A percentile compares a stretch with the other conserved stretches of the same genome.
Evolutionary conservation across 2,113 vertebrate species (phyloP).

Genomic region (Crocuta crocuta): DNA sequence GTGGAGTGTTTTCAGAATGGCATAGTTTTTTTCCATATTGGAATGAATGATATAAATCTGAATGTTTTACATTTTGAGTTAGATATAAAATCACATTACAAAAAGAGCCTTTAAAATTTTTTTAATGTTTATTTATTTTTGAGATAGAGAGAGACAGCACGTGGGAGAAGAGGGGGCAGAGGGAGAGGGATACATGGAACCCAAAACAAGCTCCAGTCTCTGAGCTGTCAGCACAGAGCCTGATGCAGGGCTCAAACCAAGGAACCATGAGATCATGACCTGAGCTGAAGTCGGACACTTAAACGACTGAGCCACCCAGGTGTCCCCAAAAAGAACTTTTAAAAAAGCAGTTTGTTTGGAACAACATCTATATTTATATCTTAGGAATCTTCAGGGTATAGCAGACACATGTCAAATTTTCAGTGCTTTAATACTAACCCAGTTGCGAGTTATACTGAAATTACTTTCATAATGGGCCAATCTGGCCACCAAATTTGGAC

Average conservation of each 20-base stretch:
- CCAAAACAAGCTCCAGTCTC: too few relatives aligned
- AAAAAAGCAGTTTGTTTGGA: not conserved
- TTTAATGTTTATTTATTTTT: too few relatives aligned
- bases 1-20: conserved; percentile 28
- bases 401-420: conserved; percentile 63
- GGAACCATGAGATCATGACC: too few relatives aligned
- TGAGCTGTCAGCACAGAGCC: too few relatives aligned
- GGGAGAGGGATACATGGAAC: too few relatives aligned
- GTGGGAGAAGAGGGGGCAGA: too few relatives aligned
- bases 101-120: not conserved
- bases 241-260: too few relatives aligned
- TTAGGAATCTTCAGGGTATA: not conserved
- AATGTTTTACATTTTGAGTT: conserved; percentile 52
- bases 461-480: conserved; percentile 33
- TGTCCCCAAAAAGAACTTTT: not conserved
- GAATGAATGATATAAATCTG: conserved; percentile 1
- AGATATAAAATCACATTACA: conserved; percentile 24
- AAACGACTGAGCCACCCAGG: too few relatives aligned
- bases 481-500: conserved; percentile 78
- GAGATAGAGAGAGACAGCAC: too few relatives aligned
- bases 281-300: too few relatives aligned
- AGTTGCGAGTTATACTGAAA: conserved; percentile 77
- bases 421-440: conserved; percentile 66
- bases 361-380: conserved; percentile 2
- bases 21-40: not conserved